Evolutionary conservation across 2,888 invertebrate species (phyloP).

Genomic region (Pseudoips prasinana): DNA sequence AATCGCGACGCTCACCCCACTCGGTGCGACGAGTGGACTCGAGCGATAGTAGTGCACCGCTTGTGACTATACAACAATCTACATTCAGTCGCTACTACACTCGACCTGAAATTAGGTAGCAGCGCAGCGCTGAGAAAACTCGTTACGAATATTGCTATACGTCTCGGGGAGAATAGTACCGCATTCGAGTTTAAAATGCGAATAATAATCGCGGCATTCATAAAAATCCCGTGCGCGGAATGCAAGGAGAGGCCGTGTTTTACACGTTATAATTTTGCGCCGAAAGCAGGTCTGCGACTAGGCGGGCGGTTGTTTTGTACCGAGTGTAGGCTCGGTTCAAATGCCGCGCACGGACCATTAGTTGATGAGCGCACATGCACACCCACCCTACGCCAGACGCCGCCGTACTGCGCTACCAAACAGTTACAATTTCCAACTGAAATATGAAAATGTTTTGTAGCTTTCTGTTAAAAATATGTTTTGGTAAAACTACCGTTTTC

Average conservation of each 20-base stretch:
- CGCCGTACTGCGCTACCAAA: constrained; percentile 46
- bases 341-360: constrained; percentile 83
- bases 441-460: constrained; percentile 78
- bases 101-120: constrained; percentile 76
- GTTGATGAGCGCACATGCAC: constrained; percentile 80
- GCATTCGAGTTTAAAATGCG: constrained; percentile 81
- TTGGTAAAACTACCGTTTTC: constrained; percentile 72
- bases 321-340: constrained; percentile 79
- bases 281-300: constrained; percentile 72
- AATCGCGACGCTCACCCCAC: constrained; percentile 50
- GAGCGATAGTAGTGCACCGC: constrained; percentile 31
- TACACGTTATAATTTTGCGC: constrained; percentile 81
- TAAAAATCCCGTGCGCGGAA: constrained; percentile 78
- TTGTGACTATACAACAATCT: constrained; percentile 34
- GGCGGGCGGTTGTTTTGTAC: constrained; percentile 69
- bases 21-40: constrained; percentile 51
- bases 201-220: constrained; percentile 80
- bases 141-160: constrained; percentile 80
- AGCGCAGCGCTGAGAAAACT: constrained; percentile 74
- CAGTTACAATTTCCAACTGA: constrained; percentile 76
- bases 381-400: constrained; percentile 61
- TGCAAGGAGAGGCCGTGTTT: constrained; percentile 77
- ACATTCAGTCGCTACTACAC: constrained; percentile 49
- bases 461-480: constrained; percentile 71
- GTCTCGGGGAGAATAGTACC: constrained; percentile 75